phyloP scores from a whole-genome alignment of 2,888 invertebrate species.

The Noctua comes region DNA sequence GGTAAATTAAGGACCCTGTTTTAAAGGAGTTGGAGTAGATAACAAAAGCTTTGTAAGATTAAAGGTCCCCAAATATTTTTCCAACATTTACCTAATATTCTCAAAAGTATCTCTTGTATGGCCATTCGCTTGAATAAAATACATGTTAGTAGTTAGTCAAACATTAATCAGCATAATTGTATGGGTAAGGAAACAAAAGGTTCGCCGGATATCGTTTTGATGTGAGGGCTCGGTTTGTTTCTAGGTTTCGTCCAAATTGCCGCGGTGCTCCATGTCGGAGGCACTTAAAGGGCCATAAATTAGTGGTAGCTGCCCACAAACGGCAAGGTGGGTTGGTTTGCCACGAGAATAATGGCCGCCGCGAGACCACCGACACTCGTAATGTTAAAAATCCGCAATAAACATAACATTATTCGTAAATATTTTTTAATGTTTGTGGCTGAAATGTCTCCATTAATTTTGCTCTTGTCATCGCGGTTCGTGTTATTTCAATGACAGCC shows the following conservation, averaged over 20 bases:
- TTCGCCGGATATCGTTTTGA: constrained; percentile 55
- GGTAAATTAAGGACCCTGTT: constrained; percentile 18
- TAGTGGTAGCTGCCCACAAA: constrained; percentile 87
- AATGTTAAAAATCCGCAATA: constrained; percentile 77
- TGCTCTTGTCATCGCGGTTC: constrained; percentile 50
- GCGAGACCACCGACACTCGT: constrained; percentile 78
- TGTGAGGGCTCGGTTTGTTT: constrained; percentile 69
- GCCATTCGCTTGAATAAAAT: constrained; percentile 18
- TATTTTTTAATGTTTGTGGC: constrained; percentile 47
- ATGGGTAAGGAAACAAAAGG: constrained; percentile 27
- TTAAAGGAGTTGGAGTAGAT: constrained; percentile 11
- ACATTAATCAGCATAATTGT: constrained; percentile 40
- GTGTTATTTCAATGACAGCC: constrained; percentile 51
- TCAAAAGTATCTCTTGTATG: background rate
- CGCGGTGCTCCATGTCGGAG: constrained; percentile 78
- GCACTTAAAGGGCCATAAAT: constrained; percentile 89
- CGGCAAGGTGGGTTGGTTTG: constrained; percentile 85
- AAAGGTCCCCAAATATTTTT: background rate
- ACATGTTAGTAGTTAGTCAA: constrained; percentile 26
- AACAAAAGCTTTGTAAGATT: constrained; percentile 26
- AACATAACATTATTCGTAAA: constrained; percentile 58
- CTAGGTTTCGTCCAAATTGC: constrained; percentile 82
- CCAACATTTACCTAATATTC: background rate
- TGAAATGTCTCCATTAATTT: constrained; percentile 55
- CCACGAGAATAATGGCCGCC: constrained; percentile 86